These are phyloP conservation scores for Himantopus leucocephalus DNA, from an alignment of 2,113 vertebrate genomes.

Conservation along the genomic window DNA sequence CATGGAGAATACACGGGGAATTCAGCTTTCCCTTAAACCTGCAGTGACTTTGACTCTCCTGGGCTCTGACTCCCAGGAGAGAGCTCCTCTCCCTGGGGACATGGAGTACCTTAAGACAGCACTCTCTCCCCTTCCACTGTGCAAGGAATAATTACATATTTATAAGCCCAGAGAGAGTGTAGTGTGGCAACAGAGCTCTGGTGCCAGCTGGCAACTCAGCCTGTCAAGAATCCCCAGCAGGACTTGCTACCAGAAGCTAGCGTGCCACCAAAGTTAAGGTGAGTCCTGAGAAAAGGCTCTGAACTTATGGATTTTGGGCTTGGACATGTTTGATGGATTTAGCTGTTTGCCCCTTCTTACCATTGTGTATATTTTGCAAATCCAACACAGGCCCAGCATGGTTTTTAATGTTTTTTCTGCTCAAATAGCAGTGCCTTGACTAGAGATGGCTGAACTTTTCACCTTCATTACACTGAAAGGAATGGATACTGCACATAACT, in stretches of 20 bases:
- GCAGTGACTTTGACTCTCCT: neutral
- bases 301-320: neutral
- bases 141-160: neutral
- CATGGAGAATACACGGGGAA: neutral
- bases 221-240: neutral
- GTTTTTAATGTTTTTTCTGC: neutral
- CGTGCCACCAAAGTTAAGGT: neutral
- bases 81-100: neutral
- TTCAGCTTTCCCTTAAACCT: neutral
- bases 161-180: neutral
- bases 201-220: neutral
- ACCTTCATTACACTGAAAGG: neutral
- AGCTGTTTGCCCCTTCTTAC: neutral
- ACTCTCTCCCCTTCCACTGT: neutral
- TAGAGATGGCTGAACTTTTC: constrained; percentile 58
- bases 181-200: neutral
- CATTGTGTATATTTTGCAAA: neutral
- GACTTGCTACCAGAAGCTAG: neutral
- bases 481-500: constrained; percentile 48
- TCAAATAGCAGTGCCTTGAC: neutral
- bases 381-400: neutral
- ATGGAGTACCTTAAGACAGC: neutral
- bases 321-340: neutral
- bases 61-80: neutral
- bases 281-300: neutral